Evolutionary conservation across 2,113 vertebrate genomes (phyloP).

Genomic region (Leucopsar rothschildi): DNA sequence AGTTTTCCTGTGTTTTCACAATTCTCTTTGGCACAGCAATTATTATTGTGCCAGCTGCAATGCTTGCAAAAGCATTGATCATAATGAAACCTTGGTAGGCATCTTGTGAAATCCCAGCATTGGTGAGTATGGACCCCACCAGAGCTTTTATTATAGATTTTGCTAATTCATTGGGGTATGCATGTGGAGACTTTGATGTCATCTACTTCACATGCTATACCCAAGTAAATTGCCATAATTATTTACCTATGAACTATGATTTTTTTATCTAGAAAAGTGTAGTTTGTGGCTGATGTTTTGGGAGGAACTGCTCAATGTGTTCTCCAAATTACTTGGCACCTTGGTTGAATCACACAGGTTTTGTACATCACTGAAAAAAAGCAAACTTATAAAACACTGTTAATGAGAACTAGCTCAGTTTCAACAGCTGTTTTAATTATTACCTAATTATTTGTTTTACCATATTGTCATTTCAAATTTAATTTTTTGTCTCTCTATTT

Average conservation of each 20-base stretch:
- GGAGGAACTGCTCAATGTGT: neutral
- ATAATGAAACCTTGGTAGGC: neutral
- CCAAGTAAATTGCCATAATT: neutral
- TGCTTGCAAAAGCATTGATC: neutral
- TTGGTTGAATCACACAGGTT: neutral
- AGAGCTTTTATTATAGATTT: neutral
- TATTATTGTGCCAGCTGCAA: neutral
- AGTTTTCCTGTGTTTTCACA: neutral
- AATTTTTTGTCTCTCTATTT: neutral
- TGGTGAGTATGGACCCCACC: neutral
- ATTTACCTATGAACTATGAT: neutral
- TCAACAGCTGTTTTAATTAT: neutral
- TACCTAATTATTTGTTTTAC: conserved; percentile 31
- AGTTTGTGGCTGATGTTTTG: neutral
- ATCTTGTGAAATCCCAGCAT: neutral
- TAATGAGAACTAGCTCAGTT: neutral
- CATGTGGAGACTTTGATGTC: neutral
- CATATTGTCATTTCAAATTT: neutral
- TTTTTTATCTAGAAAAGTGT: neutral
- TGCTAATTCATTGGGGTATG: neutral
- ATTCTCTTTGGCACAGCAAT: neutral
- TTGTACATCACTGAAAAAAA: neutral
- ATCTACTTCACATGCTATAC: neutral
- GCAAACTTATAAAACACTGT: neutral
- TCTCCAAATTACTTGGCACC: neutral